Evolutionary conservation across 2,888 invertebrate species (phyloP).

Genomic region (Tupiocoris notatus): DNA sequence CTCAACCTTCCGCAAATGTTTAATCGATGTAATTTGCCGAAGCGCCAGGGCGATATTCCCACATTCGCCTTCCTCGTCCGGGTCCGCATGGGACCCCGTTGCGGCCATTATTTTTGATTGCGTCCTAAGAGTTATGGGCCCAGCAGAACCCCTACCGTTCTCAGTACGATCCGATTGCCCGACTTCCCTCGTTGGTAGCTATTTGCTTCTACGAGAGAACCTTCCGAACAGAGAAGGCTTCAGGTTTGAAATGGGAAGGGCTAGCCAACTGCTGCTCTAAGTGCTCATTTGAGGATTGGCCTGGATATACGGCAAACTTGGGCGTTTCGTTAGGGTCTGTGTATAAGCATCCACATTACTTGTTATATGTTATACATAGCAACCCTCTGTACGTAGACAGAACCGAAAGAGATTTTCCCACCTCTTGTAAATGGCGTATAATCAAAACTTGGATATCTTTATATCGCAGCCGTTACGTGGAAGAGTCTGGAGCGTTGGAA

Average conservation of each 20-base stretch:
- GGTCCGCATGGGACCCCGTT: neutral
- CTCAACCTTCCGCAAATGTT: constrained; percentile 12
- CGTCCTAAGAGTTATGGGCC: constrained; percentile 31
- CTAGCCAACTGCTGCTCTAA: neutral
- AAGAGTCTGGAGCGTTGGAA: no score
- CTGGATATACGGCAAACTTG: neutral
- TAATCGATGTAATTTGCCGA: constrained; percentile 24
- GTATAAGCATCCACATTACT: no score
- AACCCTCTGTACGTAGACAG: neutral
- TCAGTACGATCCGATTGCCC: no score
- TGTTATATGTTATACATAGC: neutral
- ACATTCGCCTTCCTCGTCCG: constrained; percentile 12
- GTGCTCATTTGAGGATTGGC: constrained; percentile 40
- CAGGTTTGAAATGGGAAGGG: neutral
- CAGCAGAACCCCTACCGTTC: neutral
- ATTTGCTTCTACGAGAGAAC: neutral
- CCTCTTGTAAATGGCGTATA: constrained; percentile 35
- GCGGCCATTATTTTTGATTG: constrained; percentile 41
- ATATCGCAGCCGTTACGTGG: no score
- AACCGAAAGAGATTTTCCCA: neutral
- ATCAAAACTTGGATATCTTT: constrained; percentile 40
- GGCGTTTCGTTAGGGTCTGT: no score
- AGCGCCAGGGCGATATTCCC: constrained; percentile 29
- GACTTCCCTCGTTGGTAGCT: constrained; percentile 15
- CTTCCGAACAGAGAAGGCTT: neutral